These are phyloP conservation scores for Neotoxoptera formosana DNA, from an alignment of 1,140 invertebrate species.

Conservation along the genomic window DNA sequence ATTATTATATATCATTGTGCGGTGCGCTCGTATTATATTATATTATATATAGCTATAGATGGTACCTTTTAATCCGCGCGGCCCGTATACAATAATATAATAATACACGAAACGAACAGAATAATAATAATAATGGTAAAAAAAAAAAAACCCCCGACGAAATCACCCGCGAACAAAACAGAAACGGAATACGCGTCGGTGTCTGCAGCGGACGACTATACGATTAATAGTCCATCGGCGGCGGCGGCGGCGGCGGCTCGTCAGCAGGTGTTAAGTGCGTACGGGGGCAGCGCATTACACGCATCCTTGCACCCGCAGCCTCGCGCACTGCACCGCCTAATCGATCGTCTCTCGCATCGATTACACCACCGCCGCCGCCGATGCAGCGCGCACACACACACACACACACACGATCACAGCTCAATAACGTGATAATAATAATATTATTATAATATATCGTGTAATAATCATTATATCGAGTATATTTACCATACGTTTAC, in stretches of 20 bases:
- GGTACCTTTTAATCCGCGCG: conserved; percentile 8
- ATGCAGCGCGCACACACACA: not conserved
- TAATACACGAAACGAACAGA: not conserved
- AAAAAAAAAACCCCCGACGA: conserved; percentile 5
- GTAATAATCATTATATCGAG: too few species aligned
- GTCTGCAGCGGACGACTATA: conserved; percentile 34
- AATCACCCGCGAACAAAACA: conserved; percentile 43
- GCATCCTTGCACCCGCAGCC: conserved; percentile 49
- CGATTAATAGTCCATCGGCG: conserved; percentile 52
- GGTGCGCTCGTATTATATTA: not conserved
- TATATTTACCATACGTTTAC: too few species aligned
- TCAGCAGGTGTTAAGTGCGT: conserved; percentile 46
- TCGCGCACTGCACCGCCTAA: conserved; percentile 42
- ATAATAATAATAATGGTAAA: not conserved
- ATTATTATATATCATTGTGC: not conserved
- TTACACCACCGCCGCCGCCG: not conserved
- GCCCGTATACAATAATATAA: too few species aligned
- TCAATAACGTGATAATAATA: not conserved
- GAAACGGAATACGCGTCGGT: not conserved
- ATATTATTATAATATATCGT: not conserved
- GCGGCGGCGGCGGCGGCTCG: conserved; percentile 11
- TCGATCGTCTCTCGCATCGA: conserved; percentile 24
- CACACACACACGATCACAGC: not conserved
- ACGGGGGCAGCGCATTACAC: conserved; percentile 52
- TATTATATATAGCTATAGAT: too few species aligned